Conservation (phyloP, 2,888 invertebrate genomes). For the Cheilosia urbana region DNA sequence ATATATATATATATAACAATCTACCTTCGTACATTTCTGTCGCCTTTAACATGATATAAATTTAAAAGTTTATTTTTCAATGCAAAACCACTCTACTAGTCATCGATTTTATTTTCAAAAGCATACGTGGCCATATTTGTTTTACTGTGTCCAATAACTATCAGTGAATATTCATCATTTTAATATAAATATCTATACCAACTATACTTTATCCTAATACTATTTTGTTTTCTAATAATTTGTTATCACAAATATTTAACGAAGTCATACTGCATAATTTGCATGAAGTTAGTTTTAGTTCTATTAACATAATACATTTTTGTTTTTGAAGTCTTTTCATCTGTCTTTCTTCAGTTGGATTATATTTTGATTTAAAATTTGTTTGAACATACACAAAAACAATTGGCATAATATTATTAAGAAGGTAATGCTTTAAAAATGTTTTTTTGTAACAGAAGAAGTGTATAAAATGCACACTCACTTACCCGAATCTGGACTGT, state of each 20-base stretch:
- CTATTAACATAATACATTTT: not conserved
- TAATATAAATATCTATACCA: not conserved
- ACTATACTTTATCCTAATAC: constrained; percentile 75
- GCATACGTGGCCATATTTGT: constrained; percentile 71
- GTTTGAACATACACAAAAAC: not conserved
- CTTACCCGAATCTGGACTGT: no score
- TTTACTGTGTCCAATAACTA: constrained; percentile 6
- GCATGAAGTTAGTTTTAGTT: constrained; percentile 41
- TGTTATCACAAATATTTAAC: constrained; percentile 76
- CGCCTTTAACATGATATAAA: constrained; percentile 43
- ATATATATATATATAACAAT: not conserved
- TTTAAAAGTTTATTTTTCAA: constrained; percentile 19
- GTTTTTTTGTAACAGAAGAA: not conserved
- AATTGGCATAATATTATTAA: constrained; percentile 62
- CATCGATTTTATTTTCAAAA: constrained; percentile 54
- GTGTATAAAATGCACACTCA: not conserved
- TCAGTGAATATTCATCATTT: not conserved
- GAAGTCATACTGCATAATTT: constrained; percentile 38
- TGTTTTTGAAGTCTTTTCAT: constrained; percentile 7
- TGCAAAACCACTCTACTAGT: constrained; percentile 72
- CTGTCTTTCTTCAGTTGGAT: constrained; percentile 12
- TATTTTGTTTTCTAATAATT: constrained; percentile 76
- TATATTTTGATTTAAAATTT: not conserved
- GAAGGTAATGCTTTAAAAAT: constrained; percentile 41
- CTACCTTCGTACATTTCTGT: constrained; percentile 55